A percentile compares a stretch with the other conserved stretches of the same genome.
Evolutionary conservation across 1,140 invertebrate genomes (phyloP).

Genomic region (Xylocopa sonorina): DNA sequence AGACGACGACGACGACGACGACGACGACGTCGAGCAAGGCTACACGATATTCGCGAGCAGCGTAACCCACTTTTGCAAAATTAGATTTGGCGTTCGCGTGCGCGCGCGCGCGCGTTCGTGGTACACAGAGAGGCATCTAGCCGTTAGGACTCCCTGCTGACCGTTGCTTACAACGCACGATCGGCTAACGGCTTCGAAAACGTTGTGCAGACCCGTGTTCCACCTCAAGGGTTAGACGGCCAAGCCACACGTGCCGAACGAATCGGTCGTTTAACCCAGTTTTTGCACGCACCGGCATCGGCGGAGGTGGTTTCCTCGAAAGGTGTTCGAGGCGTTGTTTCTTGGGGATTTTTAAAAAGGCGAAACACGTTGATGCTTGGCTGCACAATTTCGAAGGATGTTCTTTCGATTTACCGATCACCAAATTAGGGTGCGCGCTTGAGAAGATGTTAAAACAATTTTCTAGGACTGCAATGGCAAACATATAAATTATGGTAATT

Average conservation of each 20-base stretch:
- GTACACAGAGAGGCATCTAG: conserved; percentile 28
- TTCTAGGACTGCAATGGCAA: too few relatives aligned
- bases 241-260: conserved; percentile 17
- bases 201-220: conserved; percentile 36
- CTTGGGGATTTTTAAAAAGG: too few relatives aligned
- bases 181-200: conserved; percentile 34
- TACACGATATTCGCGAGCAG: conserved; percentile 3
- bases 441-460: too few relatives aligned
- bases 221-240: conserved; percentile 4
- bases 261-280: conserved; percentile 16
- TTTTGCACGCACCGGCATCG: conserved; percentile 24
- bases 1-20: conserved; percentile 15
- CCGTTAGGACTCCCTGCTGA: conserved; percentile 35
- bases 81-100: too few relatives aligned
- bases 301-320: neutral
- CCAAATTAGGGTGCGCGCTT: too few relatives aligned
- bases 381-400: too few relatives aligned
- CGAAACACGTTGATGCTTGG: too few relatives aligned
- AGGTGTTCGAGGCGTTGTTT: neutral
- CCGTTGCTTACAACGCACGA: conserved; percentile 38
- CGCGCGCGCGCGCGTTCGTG: conserved; percentile 26
- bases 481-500: too few relatives aligned
- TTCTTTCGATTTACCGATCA: too few relatives aligned
- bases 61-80: conserved; percentile 63
- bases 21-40: conserved; percentile 26